Conservation (phyloP, 53 echinoderm and acorn worm genomes). For the Arbacia lixula region DNA sequence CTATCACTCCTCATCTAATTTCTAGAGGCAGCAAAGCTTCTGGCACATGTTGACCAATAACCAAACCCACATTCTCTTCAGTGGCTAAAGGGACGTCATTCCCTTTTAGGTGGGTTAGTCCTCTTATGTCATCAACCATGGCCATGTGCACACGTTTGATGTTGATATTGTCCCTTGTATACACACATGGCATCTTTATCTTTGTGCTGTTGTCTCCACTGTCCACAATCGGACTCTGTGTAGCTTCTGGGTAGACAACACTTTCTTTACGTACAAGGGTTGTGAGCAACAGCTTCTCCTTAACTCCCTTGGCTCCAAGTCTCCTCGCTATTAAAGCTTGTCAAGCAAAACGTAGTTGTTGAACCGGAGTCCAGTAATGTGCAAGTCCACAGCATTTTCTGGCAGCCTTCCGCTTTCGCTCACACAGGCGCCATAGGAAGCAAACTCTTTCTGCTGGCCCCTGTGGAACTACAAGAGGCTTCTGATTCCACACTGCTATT, state of each 20-base stretch:
- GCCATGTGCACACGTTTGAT: conserved; percentile 34
- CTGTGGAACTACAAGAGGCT: conserved; percentile 42
- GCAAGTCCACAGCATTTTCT: neutral
- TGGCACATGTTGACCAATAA: conserved; percentile 71
- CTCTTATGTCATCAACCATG: conserved; percentile 26
- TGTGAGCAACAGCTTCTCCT: conserved; percentile 38
- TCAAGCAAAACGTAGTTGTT: conserved; percentile 48
- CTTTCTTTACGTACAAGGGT: conserved; percentile 37
- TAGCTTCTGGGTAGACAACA: conserved; percentile 22
- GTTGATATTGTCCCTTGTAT: conserved; percentile 42
- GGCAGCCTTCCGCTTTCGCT: conserved; percentile 13
- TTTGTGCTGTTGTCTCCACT: conserved; percentile 17
- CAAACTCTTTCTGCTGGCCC: conserved; percentile 46
- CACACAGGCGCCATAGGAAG: conserved; percentile 40
- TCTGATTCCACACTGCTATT: neutral
- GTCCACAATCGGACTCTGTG: conserved; percentile 33
- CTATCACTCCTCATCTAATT: conserved; percentile 29
- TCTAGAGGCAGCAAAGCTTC: conserved; percentile 68
- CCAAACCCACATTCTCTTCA: conserved; percentile 45
- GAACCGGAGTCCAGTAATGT: conserved; percentile 61
- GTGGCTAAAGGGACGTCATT: conserved; percentile 45
- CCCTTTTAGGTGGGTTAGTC: conserved; percentile 40
- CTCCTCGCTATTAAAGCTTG: neutral
- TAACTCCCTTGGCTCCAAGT: conserved; percentile 25
- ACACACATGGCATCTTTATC: conserved; percentile 51